Percentiles rank a stretch among this genome's conserved stretches.
Conservation (phyloP, 2,113 vertebrate genomes). For the Catharus bicknelli region DNA sequence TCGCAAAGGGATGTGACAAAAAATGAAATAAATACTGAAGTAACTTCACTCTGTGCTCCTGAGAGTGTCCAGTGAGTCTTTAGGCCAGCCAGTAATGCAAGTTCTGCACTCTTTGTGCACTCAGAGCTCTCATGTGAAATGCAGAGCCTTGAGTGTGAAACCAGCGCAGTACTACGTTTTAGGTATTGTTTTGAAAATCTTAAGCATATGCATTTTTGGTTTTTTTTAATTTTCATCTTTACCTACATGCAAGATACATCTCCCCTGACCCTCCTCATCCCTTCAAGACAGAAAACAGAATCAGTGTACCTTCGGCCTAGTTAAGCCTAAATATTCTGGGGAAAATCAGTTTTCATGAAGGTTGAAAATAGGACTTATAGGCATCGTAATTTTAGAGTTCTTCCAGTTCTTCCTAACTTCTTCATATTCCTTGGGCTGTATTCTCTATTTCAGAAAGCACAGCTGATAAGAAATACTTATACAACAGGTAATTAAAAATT, state of each 20-base stretch:
- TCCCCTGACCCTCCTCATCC: background rate
- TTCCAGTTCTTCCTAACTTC: background rate
- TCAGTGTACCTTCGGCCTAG: background rate
- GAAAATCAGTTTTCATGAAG: background rate
- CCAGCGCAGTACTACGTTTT: background rate
- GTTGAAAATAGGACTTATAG: background rate
- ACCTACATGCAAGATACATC: background rate
- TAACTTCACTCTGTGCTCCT: background rate
- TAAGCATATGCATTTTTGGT: background rate
- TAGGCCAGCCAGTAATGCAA: background rate
- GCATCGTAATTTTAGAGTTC: background rate
- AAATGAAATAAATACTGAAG: background rate
- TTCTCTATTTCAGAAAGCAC: background rate
- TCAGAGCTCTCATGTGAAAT: background rate
- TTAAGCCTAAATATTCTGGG: background rate
- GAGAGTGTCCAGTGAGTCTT: background rate
- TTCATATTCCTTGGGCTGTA: background rate
- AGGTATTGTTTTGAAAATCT: background rate
- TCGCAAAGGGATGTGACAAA: background rate
- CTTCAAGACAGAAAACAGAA: background rate
- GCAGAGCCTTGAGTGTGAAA: background rate
- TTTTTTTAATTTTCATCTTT: background rate
- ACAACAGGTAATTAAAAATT: background rate
- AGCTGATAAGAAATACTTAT: background rate
- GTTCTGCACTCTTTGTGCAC: background rate